Evolutionary conservation across 2,113 vertebrate species (phyloP).

Genomic region (Synodontis membranacea): DNA sequence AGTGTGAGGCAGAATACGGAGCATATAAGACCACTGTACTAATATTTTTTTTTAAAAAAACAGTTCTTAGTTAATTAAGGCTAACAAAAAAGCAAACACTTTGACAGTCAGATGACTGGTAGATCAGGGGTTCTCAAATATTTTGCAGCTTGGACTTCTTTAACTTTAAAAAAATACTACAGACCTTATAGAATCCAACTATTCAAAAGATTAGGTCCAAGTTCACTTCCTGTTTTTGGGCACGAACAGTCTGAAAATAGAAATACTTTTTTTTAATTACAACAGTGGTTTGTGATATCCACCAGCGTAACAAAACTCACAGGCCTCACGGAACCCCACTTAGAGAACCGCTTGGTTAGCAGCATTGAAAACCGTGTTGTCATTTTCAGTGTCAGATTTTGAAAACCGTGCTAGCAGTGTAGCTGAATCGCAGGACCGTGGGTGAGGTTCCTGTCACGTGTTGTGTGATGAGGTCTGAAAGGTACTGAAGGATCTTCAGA

Average conservation of each 20-base stretch:
- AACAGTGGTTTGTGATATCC: not conserved
- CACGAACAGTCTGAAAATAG: not conserved
- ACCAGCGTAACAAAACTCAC: not conserved
- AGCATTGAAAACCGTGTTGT: not conserved
- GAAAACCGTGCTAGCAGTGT: slow-evolving; percentile 54
- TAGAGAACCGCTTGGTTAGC: too few species aligned
- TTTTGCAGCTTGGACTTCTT: not conserved
- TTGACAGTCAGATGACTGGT: not conserved
- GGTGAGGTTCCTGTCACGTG: slow-evolving; percentile 55
- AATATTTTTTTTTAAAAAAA: not conserved
- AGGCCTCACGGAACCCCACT: not conserved
- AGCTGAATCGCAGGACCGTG: slow-evolving; percentile 58
- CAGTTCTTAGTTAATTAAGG: not conserved
- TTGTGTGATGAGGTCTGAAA: slow-evolving; percentile 69
- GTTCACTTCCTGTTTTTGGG: not conserved
- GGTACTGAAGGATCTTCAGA: slow-evolving; percentile 48
- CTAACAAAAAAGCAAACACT: not conserved
- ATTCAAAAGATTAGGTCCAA: not conserved
- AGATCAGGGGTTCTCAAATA: not conserved
- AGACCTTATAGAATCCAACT: not conserved
- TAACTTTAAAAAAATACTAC: not conserved
- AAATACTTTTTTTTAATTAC: not conserved
- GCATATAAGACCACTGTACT: not conserved
- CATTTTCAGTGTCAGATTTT: slow-evolving; percentile 33
- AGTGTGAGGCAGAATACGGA: not conserved